Base-by-base conservation (phyloP, 2,797 vertebrate species). In the Passerculus sandwichensis region DNA sequence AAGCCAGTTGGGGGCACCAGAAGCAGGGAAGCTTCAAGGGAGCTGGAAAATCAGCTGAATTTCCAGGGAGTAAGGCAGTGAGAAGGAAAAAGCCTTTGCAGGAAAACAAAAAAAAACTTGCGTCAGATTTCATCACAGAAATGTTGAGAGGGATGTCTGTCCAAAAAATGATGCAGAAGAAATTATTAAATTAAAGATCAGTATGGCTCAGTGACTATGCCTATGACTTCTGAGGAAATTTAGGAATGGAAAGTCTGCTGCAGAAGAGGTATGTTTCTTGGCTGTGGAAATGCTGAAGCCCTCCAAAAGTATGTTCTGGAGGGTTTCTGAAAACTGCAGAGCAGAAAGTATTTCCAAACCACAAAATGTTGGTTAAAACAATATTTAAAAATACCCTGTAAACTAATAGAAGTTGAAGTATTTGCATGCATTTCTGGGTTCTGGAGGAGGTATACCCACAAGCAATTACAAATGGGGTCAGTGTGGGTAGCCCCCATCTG, bases 351-450 rank as follows among this genome's bases (percentile, higher is more conserved):
- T 84, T 86, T 93, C 85, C 83, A 88, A 95, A 76, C 80, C 79
- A 81, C 83, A 94, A 88, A 86, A 64, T 66, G 30, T 70, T 96
- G 70, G 73, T 70, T 88, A 75, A 88, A 91, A 73, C 44, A 81
- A 5, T 75, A 65, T 84, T 94, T 57, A 0, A 36, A 80, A 64
- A 40, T 34, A 51, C 1, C 26, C 29, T 53, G 10, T 74, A 74
- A 93, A 87, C 48, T 53, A 91, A 74, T 29, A 73, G 36, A 73
- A 76, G 66, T 50, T 77, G 47, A 81, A 83, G 45, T 94, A 69
- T 42, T 90, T 91, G 54, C 15, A 4, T 88, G 44, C 34, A 13
- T 74, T 95, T 94, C 40, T 91, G 71, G 6, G 19, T 60, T 93
- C 74, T 76, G 56, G 76, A 88, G 59, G 38, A 90, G 50, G 23